These are phyloP conservation scores for Microcebus lehilahytsara DNA, from an alignment of 2,113 vertebrate genomes.

Conservation along the genomic window DNA sequence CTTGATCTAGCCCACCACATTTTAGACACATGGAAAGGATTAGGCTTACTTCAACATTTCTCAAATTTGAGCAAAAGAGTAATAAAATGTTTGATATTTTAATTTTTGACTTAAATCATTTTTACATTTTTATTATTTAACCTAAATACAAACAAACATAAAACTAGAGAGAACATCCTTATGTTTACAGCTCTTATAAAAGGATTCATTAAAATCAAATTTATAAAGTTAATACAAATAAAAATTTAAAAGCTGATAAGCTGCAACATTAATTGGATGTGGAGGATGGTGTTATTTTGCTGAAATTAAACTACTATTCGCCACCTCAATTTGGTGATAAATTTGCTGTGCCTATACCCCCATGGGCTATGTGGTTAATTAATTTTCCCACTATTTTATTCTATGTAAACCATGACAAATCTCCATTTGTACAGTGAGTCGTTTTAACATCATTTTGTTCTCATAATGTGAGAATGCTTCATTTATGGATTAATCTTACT, in stretches of 20 bases:
- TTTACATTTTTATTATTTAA: neutral
- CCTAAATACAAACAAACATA: neutral
- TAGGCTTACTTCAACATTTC: neutral
- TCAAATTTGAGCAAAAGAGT: slow-evolving; percentile 23
- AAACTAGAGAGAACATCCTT: neutral
- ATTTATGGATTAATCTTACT: neutral
- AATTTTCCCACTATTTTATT: neutral
- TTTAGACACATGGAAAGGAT: neutral
- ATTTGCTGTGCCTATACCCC: neutral
- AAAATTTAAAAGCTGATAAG: neutral
- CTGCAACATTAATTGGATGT: neutral
- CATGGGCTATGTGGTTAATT: neutral
- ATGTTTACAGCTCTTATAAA: neutral
- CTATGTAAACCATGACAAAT: neutral
- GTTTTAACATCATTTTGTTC: slow-evolving; percentile 33
- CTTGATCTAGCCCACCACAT: neutral
- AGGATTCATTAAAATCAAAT: neutral
- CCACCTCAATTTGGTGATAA: neutral
- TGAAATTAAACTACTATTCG: neutral
- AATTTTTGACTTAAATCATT: slow-evolving; percentile 8
- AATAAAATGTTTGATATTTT: neutral
- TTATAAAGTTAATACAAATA: neutral
- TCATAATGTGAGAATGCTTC: neutral
- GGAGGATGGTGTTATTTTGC: neutral
- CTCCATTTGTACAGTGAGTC: neutral